Base-by-base conservation (phyloP, 1,140 invertebrate genomes). In the Diabrotica undecimpunctata region DNA sequence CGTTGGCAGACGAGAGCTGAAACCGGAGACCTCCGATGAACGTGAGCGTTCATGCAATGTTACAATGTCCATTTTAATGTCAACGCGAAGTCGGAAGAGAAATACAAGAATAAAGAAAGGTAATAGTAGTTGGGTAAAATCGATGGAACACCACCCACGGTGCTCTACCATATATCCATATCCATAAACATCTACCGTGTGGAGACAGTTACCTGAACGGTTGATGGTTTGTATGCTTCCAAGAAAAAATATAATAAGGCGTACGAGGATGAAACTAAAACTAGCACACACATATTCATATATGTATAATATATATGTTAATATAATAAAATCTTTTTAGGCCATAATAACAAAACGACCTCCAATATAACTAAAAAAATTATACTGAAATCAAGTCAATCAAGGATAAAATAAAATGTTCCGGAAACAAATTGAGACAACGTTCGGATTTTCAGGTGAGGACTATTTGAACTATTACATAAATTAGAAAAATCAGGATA, bases 81-180 rank as follows among this genome's bases (percentile, higher is more conserved):
- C 41, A 46, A 10, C n/a, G 41, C 41, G 8, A 46, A 46, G 41
- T 46, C 41, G 41, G 41, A 46, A 46, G 41, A 46, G 41, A 46
- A 46, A n/a, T 46, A 46, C 8, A 46, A 46, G 8, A 10, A 46
- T 46, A 46, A n/a, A 46, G 41, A 46, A 46, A 46, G 41, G 41
- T 46, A 46, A n/a, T n/a, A 46, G 8, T 46, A 46, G 41, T 46
- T 46, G 41, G n/a, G n/a, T 46, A 46, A 46, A 46, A 46, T 46
- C 41, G 8, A 46, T 46, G 41, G 41, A 46, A 46, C 8, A 46
- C 41, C 41, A 46, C 41, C 41, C 41, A 46, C 41, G 41, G 41
- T 46, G 41, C 41, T 46, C 41, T 46, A 46, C 41, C 41, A 46
- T 46, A 46, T 46, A 46, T 46, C 41, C 41, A 46, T 46, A 46